Base-by-base conservation (phyloP, 2,888 invertebrate genomes). In the Sphaerophoria rueppellii region DNA sequence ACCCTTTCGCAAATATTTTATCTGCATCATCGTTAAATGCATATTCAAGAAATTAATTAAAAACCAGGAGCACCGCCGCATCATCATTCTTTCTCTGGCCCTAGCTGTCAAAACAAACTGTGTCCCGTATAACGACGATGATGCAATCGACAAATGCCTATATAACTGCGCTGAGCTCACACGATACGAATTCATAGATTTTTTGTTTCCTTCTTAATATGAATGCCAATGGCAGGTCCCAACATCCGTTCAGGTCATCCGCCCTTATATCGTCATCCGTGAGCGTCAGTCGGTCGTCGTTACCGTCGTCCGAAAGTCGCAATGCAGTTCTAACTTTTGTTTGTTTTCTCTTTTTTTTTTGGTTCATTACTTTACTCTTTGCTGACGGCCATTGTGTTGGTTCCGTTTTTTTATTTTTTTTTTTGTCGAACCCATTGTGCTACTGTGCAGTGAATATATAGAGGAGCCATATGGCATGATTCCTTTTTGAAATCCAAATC, bases 101-200 rank as follows among this genome's bases (percentile, higher is more conserved):
- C 24, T 35, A 12, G 6, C 55, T 34, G 16, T 6, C 63, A 40
- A 37, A 58, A 24, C 46, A 52, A 52, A 43, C 54, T 67, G 40
- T 67, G 43, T 52, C 52, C 65, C 65, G 48, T 71, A 24, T 24
- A 2, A 24, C 24, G 24, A 24, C 24, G 24, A 24, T 24, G 78
- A 83, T 83, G 82, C 80, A 80, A 83, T 83, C 83, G 80, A 83
- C 83, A 72, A 83, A 78, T 71, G 82, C 74, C 60, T 74, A 79
- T 78, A 74, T 24, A 24, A 24, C 24, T 78, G 70, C 11, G 46
- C 24, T 65, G 37, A 43, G 69, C 57, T 57, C 67, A 61, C 63
- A 69, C 60, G 77, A 60, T 40, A 57, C 72, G 37, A 61, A 81
- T 70, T 60, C 74, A 50, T 60, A 24, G 24, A 24, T 24, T 24